Evolutionary conservation across 2,113 vertebrate genomes (phyloP).

Genomic region (Solenodon paradoxus): DNA sequence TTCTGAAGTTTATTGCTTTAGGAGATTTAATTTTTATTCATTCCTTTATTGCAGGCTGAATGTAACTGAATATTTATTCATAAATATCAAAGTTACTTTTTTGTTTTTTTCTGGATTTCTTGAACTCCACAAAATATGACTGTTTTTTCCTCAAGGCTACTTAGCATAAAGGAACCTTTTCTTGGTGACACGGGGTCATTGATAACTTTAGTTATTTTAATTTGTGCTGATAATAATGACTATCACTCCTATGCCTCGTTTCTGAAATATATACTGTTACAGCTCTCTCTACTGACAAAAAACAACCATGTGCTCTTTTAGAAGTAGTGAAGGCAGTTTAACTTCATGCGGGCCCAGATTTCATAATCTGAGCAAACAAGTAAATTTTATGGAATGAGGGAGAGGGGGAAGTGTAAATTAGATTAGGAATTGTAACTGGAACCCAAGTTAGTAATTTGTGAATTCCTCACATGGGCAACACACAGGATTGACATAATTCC

Average conservation of each 20-base stretch:
- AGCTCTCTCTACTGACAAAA: too few species aligned
- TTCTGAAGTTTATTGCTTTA: background rate
- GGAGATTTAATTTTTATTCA: background rate
- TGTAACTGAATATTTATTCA: background rate
- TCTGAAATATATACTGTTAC: constrained; percentile 4
- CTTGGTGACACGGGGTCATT: background rate
- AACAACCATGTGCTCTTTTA: too few species aligned
- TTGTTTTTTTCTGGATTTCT: background rate
- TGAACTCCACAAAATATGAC: background rate
- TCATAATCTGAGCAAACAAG: too few species aligned
- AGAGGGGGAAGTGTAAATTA: too few species aligned
- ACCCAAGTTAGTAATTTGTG: too few species aligned
- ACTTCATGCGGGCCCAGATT: too few species aligned
- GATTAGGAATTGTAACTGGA: too few species aligned
- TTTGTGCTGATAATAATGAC: background rate
- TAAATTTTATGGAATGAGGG: too few species aligned
- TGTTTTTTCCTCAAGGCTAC: background rate
- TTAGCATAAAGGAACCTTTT: background rate
- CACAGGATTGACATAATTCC: too few species aligned
- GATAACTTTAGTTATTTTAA: background rate
- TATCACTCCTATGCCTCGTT: background rate
- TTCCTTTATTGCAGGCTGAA: background rate
- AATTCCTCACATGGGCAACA: too few species aligned
- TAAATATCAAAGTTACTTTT: background rate
- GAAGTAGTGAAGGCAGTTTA: too few species aligned